Conservation (phyloP, 2,113 vertebrate species). For the Chaetops frenatus region DNA sequence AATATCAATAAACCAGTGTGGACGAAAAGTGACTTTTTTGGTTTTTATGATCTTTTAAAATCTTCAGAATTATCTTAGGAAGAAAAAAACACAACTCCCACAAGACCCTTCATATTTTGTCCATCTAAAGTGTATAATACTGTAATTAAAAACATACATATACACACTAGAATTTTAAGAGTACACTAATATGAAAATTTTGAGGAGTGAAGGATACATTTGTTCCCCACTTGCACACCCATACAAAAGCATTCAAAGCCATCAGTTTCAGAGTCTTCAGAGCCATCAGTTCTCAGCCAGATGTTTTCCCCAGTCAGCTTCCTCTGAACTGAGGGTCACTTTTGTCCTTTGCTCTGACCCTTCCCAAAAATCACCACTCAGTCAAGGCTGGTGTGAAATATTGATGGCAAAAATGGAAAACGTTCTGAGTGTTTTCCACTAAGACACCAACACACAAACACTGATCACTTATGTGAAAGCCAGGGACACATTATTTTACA, state of each 20-base stretch:
- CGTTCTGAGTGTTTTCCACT: not conserved
- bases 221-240: accelerated
- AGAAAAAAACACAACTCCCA: not conserved
- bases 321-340: not conserved
- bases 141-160: not conserved
- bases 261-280: not conserved
- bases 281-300: not conserved
- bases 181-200: not conserved
- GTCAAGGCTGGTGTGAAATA: not conserved
- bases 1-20: not conserved
- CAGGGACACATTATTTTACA: not conserved
- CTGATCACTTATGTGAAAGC: not conserved
- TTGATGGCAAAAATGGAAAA: not conserved
- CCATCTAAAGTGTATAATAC: not conserved
- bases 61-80: not conserved
- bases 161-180: not conserved
- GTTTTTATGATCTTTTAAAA: not conserved
- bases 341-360: not conserved
- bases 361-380: not conserved
- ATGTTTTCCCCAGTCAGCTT: not conserved
- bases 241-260: not conserved
- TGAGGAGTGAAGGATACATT: not conserved
- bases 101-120: not conserved
- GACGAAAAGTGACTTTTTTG: not conserved
- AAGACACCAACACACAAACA: not conserved